phyloP scores from a whole-genome alignment of 2,888 invertebrate genomes.

The Epiblema foenella region DNA sequence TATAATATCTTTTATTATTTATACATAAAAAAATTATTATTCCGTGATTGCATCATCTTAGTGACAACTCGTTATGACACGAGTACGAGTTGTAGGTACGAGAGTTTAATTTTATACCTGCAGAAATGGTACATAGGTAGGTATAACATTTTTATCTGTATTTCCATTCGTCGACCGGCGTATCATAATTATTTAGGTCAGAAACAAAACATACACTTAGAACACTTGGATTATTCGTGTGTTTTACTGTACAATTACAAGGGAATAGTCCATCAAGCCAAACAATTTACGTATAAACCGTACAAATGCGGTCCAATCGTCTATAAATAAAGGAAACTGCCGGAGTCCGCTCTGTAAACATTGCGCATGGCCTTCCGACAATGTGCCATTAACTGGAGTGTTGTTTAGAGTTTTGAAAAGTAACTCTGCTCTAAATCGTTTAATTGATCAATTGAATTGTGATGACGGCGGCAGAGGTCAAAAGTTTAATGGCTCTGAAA shows the following conservation, averaged over 20 bases:
- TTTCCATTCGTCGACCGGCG: background rate
- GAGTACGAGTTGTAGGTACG: too few species aligned
- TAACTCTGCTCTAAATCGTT: slow-evolving; percentile 22
- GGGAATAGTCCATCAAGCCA: slow-evolving; percentile 13
- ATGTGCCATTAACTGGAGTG: slow-evolving; percentile 29
- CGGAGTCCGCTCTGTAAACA: slow-evolving; percentile 17
- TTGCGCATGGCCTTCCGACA: slow-evolving; percentile 22
- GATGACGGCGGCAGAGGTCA: background rate
- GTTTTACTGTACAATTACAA: background rate
- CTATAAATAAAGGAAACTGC: slow-evolving; percentile 34
- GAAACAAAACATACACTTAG: slow-evolving; percentile 3
- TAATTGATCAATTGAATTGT: slow-evolving; percentile 11
- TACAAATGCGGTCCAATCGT: slow-evolving; percentile 24
- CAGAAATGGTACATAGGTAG: too few species aligned
- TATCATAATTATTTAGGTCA: background rate
- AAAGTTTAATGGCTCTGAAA: background rate
- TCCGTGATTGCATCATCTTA: background rate
- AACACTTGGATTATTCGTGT: background rate
- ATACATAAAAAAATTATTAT: too few species aligned
- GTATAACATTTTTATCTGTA: background rate
- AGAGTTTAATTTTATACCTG: too few species aligned
- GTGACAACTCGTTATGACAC: background rate
- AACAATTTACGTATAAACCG: slow-evolving; percentile 18
- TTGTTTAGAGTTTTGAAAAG: slow-evolving; percentile 23
- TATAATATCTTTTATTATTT: too few species aligned